A percentile compares a stretch with the other conserved stretches of the same genome.
These are phyloP conservation scores for Chionomys nivalis DNA, from an alignment of 2,113 vertebrate genomes.

Conservation along the genomic window DNA sequence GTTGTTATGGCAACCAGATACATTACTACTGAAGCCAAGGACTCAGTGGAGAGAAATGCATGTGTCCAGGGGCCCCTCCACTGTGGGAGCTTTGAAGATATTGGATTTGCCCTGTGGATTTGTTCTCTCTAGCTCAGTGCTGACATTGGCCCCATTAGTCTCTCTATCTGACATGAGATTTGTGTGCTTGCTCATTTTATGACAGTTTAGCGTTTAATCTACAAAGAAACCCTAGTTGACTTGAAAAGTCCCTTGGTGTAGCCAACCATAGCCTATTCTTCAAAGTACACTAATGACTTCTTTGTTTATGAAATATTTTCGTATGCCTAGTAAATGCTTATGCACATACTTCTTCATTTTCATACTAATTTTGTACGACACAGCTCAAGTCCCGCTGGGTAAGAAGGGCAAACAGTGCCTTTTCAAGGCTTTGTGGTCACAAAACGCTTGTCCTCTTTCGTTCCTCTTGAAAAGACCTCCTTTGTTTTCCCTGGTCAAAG, in stretches of 20 bases:
- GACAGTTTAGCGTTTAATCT: constrained; percentile 59
- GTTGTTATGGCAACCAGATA: constrained; percentile 65
- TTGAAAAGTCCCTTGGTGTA: constrained; percentile 64
- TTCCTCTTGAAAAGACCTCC: constrained; percentile 62
- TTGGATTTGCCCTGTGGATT: constrained; percentile 25
- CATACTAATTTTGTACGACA: constrained; percentile 60
- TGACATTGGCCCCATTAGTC: constrained; percentile 30
- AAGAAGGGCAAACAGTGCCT: constrained; percentile 34
- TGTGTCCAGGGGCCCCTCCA: constrained; percentile 5
- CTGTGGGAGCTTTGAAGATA: constrained; percentile 46
- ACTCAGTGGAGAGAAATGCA: constrained; percentile 48
- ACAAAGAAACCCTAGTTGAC: constrained; percentile 51
- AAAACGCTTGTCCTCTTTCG: constrained; percentile 53
- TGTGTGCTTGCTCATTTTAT: constrained; percentile 58
- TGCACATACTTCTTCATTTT: constrained; percentile 63
- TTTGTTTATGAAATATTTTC: constrained; percentile 66
- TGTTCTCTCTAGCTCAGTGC: constrained; percentile 43
- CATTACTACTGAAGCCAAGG: constrained; percentile 46
- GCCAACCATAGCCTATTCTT: constrained; percentile 24
- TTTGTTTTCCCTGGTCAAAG: constrained; percentile 64
- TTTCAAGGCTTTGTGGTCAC: constrained; percentile 52
- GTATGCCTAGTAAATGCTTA: constrained; percentile 57
- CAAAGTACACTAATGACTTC: constrained; percentile 65
- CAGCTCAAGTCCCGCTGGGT: constrained; percentile 15
- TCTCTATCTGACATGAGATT: constrained; percentile 58